Percentiles rank a stretch among this genome's conserved stretches.
phyloP scores from a whole-genome alignment of 2,113 vertebrate species.

The Camelus bactrianus region DNA sequence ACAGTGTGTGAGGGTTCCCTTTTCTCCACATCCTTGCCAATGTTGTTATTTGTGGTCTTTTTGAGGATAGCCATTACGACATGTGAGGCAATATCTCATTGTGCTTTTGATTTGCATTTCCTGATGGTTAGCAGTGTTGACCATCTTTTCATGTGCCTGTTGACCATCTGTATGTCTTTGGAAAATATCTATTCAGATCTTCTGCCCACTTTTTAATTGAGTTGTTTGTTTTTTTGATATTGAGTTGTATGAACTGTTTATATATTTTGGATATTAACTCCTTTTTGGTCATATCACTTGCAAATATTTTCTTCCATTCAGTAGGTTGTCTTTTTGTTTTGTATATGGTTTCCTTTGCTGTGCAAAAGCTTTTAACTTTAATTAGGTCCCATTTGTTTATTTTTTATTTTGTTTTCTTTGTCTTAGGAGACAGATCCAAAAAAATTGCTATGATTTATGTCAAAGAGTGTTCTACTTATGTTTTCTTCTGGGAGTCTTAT shows the following conservation, averaged over 20 bases:
- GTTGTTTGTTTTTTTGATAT: background rate
- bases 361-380: no score
- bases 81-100: background rate
- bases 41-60: background rate
- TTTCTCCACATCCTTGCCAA: background rate
- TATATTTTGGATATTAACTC: background rate
- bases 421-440: no score
- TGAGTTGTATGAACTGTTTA: background rate
- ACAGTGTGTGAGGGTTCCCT: background rate
- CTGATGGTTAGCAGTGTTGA: background rate
- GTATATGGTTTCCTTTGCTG: background rate
- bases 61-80: background rate
- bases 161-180: background rate
- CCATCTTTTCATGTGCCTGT: background rate
- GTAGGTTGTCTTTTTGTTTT: background rate
- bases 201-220: background rate
- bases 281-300: background rate
- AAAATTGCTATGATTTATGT: no score
- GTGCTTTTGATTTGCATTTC: background rate
- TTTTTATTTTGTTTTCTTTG: no score
- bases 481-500: no score
- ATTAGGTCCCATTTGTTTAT: no score
- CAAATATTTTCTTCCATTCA: background rate
- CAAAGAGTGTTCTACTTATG: no score
- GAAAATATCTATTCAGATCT: background rate